These are phyloP conservation scores for Dyspetes luteomarginatus DNA, from an alignment of 2,888 invertebrate species.

Conservation along the genomic window DNA sequence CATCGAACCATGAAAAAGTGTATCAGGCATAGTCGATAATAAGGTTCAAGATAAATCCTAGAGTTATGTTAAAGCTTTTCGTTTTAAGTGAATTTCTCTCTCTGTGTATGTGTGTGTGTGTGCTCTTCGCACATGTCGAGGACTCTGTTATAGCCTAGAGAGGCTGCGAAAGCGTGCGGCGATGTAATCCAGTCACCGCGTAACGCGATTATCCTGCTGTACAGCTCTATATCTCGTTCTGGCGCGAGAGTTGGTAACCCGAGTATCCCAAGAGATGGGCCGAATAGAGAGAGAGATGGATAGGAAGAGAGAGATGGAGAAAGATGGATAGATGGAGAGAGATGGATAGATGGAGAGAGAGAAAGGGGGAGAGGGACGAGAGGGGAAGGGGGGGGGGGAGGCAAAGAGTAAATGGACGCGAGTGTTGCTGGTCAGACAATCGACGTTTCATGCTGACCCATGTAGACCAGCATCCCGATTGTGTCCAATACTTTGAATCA, in stretches of 20 bases:
- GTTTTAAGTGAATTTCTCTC: constrained; percentile 29
- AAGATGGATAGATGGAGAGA: constrained; percentile 38
- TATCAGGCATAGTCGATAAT: neutral
- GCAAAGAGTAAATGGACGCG: constrained; percentile 49
- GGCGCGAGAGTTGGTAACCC: constrained; percentile 70
- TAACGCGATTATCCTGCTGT: constrained; percentile 79
- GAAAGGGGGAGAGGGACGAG: constrained; percentile 42
- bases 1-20: neutral
- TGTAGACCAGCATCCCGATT: constrained; percentile 21
- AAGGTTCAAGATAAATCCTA: constrained; percentile 4
- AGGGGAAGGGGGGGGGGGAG: constrained; percentile 51
- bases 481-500: constrained; percentile 1
- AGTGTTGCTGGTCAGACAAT: constrained; percentile 47
- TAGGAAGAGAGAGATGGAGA: neutral
- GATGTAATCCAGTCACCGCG: constrained; percentile 81
- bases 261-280: constrained; percentile 71
- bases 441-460: constrained; percentile 27
- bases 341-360: constrained; percentile 49
- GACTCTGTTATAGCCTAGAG: constrained; percentile 34
- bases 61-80: constrained; percentile 36
- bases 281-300: constrained; percentile 41
- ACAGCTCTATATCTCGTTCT: constrained; percentile 59
- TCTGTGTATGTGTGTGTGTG: constrained; percentile 1
- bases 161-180: constrained; percentile 76
- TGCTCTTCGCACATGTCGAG: constrained; percentile 31